Percentiles rank a stretch among this genome's conserved stretches.
These are phyloP conservation scores for Aporrectodea caliginosa DNA, from an alignment of 1,140 invertebrate genomes.

Conservation along the genomic window DNA sequence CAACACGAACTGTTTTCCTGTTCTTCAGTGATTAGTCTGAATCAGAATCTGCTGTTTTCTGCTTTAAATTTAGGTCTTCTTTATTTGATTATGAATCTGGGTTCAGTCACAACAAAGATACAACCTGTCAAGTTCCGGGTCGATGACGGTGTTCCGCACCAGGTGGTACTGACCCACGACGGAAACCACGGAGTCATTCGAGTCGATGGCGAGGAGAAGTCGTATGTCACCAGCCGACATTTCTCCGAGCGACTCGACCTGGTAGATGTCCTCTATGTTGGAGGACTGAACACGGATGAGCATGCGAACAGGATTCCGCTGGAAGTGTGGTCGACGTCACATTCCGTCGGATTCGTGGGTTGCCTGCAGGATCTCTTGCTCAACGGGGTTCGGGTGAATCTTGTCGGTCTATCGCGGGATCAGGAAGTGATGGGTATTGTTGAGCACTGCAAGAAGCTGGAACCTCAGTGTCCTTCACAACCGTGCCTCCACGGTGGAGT, in stretches of 20 bases:
- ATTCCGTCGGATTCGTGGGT: conserved; percentile 88
- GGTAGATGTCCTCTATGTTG: conserved; percentile 79
- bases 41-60: too few species aligned
- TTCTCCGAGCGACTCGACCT: conserved; percentile 70
- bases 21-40: too few species aligned
- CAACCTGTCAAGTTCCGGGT: background rate
- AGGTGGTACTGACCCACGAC: background rate
- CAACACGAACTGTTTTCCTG: too few species aligned
- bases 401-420: conserved; percentile 79
- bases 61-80: background rate
- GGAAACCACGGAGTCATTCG: background rate
- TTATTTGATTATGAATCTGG: background rate
- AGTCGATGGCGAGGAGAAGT: background rate
- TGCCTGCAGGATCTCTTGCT: conserved; percentile 89
- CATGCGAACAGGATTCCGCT: conserved; percentile 64
- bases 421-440: conserved; percentile 70
- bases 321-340: conserved; percentile 82
- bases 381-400: conserved; percentile 86
- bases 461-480: background rate
- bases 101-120: background rate
- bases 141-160: background rate
- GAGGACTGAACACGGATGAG: conserved; percentile 57
- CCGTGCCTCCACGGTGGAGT: conserved; percentile 83
- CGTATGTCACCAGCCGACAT: conserved; percentile 69
- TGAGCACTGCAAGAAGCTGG: background rate